Conservation (phyloP, 64 coral and sea anemone species). For the Montipora foliosa region DNA sequence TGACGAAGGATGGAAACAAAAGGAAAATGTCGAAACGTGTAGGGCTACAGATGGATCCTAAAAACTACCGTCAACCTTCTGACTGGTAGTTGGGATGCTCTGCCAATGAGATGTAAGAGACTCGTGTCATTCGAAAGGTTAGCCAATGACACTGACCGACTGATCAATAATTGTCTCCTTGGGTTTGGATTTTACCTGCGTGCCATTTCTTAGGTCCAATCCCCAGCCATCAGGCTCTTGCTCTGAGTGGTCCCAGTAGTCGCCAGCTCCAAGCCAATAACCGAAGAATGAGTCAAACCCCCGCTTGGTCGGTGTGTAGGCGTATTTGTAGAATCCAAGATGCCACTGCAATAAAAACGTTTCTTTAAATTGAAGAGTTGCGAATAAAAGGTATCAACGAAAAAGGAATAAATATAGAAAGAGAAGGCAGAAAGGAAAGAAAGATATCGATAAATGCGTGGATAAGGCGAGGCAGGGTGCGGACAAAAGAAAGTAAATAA, state of each 20-base stretch:
- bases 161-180: no score
- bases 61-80: no score
- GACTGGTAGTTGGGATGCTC: no score
- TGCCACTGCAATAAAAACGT: conserved; percentile 65
- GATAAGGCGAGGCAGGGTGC: no score
- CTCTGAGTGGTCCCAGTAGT: conserved; percentile 82
- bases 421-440: background rate
- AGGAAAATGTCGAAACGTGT: no score
- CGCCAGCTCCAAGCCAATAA: conserved; percentile 66
- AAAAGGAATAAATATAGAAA: background rate
- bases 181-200: background rate
- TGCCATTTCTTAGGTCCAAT: conserved; percentile 49
- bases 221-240: conserved; percentile 41
- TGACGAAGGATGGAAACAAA: no score
- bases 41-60: no score
- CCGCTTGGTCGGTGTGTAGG: conserved; percentile 68
- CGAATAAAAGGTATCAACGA: background rate
- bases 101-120: no score
- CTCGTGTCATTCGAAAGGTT: no score
- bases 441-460: background rate
- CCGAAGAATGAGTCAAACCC: conserved; percentile 81
- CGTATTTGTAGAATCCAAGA: conserved; percentile 74
- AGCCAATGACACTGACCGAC: no score
- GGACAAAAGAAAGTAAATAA: background rate
- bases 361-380: background rate